phyloP scores from a whole-genome alignment of 2,113 vertebrate species.

The Sigmodon hispidus region DNA sequence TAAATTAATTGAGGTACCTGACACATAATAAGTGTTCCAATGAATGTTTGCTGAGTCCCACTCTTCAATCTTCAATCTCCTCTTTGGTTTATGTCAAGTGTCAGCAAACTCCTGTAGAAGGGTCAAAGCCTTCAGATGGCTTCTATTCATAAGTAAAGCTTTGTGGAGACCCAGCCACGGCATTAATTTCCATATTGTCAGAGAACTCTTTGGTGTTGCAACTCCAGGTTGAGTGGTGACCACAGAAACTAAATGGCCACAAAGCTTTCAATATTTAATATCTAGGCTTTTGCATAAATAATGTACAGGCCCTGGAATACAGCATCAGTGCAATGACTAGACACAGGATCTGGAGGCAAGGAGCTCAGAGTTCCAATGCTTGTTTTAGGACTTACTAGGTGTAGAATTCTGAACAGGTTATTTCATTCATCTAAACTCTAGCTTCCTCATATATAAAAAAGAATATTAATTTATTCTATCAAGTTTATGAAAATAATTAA shows the following conservation, averaged over 20 bases:
- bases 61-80: slow-evolving; percentile 33
- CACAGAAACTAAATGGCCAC: background rate
- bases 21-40: slow-evolving; percentile 34
- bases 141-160: slow-evolving; percentile 65
- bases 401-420: slow-evolving; percentile 8
- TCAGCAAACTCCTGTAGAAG: background rate
- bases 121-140: background rate
- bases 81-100: slow-evolving; percentile 26
- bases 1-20: slow-evolving; percentile 55
- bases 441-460: slow-evolving; percentile 41
- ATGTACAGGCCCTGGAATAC: background rate
- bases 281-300: background rate
- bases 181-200: slow-evolving; percentile 11
- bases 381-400: background rate
- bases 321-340: background rate
- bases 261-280: background rate
- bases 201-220: background rate
- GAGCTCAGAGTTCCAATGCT: background rate
- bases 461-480: background rate
- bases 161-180: slow-evolving; percentile 10
- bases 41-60: slow-evolving; percentile 39
- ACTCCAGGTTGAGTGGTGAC: background rate
- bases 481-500: slow-evolving; percentile 3
- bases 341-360: background rate
- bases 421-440: background rate